Percentiles rank a stretch among this genome's conserved stretches.
Evolutionary conservation across 2,113 vertebrate species (phyloP).

Genomic region (Pangasianodon hypophthalmus): DNA sequence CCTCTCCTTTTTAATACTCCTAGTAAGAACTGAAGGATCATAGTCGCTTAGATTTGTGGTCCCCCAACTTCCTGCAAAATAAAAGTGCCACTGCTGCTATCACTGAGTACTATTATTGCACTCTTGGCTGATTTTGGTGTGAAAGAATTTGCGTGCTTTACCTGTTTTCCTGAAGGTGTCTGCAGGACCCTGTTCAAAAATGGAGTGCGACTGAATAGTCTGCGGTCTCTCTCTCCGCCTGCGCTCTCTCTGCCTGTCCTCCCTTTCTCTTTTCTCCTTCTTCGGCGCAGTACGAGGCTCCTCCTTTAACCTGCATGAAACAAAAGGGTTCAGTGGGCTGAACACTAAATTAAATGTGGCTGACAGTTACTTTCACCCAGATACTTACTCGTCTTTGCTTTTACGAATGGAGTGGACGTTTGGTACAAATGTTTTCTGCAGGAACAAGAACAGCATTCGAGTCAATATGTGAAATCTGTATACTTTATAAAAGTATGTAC

Average conservation of each 20-base stretch:
- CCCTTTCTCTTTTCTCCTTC: conserved; percentile 66
- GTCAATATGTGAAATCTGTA: not conserved
- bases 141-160: conserved; percentile 17
- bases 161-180: conserved; percentile 68
- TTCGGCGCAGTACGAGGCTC: conserved; percentile 56
- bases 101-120: not conserved
- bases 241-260: conserved; percentile 66
- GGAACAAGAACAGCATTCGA: not conserved
- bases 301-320: conserved; percentile 62
- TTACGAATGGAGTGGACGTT: conserved; percentile 75
- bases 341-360: not conserved
- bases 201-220: conserved; percentile 77
- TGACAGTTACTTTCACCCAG: not conserved
- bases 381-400: conserved; percentile 76
- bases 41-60: conserved; percentile 50
- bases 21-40: conserved; percentile 57
- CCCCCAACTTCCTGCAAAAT: conserved; percentile 49
- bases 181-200: conserved; percentile 77
- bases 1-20: conserved; percentile 69
- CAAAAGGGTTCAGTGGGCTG: not conserved
- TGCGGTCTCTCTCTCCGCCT: conserved; percentile 69
- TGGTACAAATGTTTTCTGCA: conserved; percentile 75
- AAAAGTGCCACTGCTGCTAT: not conserved
- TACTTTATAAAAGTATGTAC: not conserved
- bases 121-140: not conserved